Conservation (phyloP, 2,888 invertebrate genomes). For the Lithophane ornitopus region DNA sequence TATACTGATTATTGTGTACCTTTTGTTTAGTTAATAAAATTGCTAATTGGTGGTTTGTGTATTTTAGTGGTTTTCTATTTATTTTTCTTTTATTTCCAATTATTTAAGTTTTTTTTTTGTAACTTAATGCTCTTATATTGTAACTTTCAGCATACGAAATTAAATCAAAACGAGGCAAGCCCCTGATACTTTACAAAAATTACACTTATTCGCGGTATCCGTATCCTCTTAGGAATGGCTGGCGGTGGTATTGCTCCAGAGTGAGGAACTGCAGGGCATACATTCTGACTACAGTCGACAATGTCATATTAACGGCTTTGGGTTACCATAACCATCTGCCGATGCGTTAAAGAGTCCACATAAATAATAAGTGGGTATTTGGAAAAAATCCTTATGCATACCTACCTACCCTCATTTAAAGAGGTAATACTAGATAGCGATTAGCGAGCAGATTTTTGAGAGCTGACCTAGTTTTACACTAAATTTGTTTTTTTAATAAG, state of each 20-base stretch:
- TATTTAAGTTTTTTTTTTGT: neutral
- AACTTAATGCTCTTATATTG: neutral
- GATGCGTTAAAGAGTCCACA: neutral
- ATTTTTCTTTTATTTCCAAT: neutral
- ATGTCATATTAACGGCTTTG: slow-evolving; percentile 68
- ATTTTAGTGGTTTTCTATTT: slow-evolving; percentile 15
- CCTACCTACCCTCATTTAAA: neutral
- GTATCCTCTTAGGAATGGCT: slow-evolving; percentile 76
- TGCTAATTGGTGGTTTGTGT: slow-evolving; percentile 3
- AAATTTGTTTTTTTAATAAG: slow-evolving; percentile 1
- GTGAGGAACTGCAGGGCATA: slow-evolving; percentile 80
- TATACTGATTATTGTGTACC: slow-evolving; percentile 12
- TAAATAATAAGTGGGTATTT: neutral
- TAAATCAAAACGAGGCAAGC: slow-evolving; percentile 77
- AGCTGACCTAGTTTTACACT: neutral
- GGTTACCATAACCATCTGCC: slow-evolving; percentile 76
- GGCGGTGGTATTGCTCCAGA: slow-evolving; percentile 84
- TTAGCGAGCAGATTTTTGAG: neutral
- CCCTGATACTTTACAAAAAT: slow-evolving; percentile 76
- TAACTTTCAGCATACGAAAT: slow-evolving; percentile 71
- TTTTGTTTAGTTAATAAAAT: slow-evolving; percentile 35
- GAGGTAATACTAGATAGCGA: neutral
- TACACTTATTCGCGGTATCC: slow-evolving; percentile 82
- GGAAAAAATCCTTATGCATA: neutral
- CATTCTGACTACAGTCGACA: slow-evolving; percentile 75